Percentiles rank a stretch among this genome's conserved stretches.
Evolutionary conservation across 1,140 invertebrate genomes (phyloP).

Genomic region (Condylostylus longicornis): DNA sequence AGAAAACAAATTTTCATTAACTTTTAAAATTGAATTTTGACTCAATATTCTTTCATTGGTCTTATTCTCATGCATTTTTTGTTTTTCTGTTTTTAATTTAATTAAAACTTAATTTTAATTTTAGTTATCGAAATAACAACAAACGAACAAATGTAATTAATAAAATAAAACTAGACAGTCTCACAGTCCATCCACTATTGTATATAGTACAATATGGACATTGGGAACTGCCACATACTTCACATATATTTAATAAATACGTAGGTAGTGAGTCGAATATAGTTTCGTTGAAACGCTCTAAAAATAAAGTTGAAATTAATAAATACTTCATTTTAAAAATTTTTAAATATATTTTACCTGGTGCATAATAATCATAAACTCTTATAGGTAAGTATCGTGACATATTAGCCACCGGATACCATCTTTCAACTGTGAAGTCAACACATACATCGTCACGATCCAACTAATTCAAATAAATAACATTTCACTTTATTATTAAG

Average conservation of each 20-base stretch:
- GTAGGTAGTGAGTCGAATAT: slow-evolving; percentile 81
- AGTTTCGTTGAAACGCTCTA: slow-evolving; percentile 86
- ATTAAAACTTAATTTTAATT: too few species aligned
- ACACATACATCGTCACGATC: slow-evolving; percentile 73
- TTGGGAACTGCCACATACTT: slow-evolving; percentile 95
- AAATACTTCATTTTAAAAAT: background rate
- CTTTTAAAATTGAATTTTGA: too few species aligned
- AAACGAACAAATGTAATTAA: too few species aligned
- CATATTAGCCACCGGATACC: slow-evolving; percentile 94
- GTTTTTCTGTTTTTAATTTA: too few species aligned
- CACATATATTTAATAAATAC: slow-evolving; percentile 85
- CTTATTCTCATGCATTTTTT: too few species aligned
- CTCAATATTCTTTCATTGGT: too few species aligned
- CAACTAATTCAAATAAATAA: slow-evolving; percentile 39
- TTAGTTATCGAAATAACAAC: too few species aligned
- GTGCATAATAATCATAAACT: slow-evolving; percentile 92
- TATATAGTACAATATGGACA: slow-evolving; percentile 93
- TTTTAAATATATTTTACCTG: slow-evolving; percentile 44
- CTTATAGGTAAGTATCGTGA: slow-evolving; percentile 77
- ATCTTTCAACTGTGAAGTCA: slow-evolving; percentile 81
- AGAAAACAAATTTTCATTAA: too few species aligned
- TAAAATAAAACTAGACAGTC: too few species aligned
- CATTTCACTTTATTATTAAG: background rate
- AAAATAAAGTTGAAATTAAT: slow-evolving; percentile 22
- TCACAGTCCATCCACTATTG: slow-evolving; percentile 42